phyloP scores from a whole-genome alignment of 2,113 vertebrate genomes.

The Nothocercus julius region DNA sequence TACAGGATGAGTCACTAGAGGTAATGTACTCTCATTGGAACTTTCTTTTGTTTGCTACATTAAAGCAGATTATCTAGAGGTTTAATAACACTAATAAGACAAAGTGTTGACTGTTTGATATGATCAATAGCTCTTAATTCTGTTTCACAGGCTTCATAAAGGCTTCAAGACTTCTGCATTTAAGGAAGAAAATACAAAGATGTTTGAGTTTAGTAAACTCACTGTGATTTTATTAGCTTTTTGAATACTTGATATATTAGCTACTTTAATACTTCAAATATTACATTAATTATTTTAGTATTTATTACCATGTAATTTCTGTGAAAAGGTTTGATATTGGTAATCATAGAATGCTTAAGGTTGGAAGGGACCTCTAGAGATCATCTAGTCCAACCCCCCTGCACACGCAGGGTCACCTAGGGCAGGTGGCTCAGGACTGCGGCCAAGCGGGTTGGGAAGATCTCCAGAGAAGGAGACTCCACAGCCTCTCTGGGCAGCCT shows the following conservation, averaged over 20 bases:
- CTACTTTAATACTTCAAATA: neutral
- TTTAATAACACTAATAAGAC: neutral
- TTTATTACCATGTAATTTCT: neutral
- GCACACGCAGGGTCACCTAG: no score
- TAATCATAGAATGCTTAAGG: neutral
- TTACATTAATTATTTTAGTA: neutral
- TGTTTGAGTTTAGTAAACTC: neutral
- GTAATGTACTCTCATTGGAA: conserved; percentile 76
- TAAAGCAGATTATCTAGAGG: neutral
- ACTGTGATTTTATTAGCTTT: neutral
- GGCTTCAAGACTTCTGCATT: neutral
- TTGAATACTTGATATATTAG: neutral
- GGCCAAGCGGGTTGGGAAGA: no score
- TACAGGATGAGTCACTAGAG: conserved; percentile 94
- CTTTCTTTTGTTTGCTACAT: conserved; percentile 29
- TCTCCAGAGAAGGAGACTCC: no score
- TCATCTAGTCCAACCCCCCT: no score
- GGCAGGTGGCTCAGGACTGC: no score
- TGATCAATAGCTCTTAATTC: neutral
- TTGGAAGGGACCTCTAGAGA: no score
- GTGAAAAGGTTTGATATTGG: neutral
- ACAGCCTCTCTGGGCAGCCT: no score
- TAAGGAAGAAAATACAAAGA: neutral
- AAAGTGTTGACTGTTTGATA: neutral
- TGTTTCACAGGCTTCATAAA: neutral